Percentiles rank a stretch among this genome's conserved stretches.
phyloP scores from a whole-genome alignment of 2,113 vertebrate species.

The Speoplatyrhinus poulsoni region DNA sequence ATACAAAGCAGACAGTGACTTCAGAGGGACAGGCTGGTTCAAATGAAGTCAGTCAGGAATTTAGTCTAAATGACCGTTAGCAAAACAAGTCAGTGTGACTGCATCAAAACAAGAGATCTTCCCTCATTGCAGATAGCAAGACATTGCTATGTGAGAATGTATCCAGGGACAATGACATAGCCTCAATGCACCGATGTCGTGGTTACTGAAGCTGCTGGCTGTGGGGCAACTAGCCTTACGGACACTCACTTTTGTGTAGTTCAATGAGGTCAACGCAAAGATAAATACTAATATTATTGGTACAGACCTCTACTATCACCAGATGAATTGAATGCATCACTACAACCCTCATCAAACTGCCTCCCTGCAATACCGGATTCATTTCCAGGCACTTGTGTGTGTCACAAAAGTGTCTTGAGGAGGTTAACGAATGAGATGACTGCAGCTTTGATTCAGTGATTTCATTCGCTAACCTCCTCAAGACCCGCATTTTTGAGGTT shows the following conservation, averaged over 20 bases:
- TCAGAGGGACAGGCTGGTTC: conserved; percentile 25
- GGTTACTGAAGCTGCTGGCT: background rate
- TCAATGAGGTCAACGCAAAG: conserved; percentile 11
- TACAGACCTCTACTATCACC: too few relatives aligned
- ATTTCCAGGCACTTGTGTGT: too few relatives aligned
- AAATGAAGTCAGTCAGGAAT: conserved; percentile 43
- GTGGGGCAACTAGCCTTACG: conserved; percentile 2
- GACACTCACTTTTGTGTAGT: background rate
- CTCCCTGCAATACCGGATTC: too few relatives aligned
- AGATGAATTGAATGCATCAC: too few relatives aligned
- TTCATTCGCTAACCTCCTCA: too few relatives aligned
- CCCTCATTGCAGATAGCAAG: background rate
- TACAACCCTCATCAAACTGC: too few relatives aligned
- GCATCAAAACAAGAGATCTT: conserved; percentile 13
- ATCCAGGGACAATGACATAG: conserved; percentile 28
- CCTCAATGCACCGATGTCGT: background rate
- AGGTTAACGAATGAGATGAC: too few relatives aligned
- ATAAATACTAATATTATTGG: conserved; percentile 8
- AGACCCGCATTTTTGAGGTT: too few relatives aligned
- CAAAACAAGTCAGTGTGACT: conserved; percentile 48
- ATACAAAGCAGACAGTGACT: conserved; percentile 44
- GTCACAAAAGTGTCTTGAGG: too few relatives aligned
- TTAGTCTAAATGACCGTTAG: conserved; percentile 34
- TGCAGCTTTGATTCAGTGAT: too few relatives aligned
- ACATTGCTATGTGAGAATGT: conserved; percentile 6